phyloP scores from a whole-genome alignment of 2,113 vertebrate species.

The Fukomys damarensis region DNA sequence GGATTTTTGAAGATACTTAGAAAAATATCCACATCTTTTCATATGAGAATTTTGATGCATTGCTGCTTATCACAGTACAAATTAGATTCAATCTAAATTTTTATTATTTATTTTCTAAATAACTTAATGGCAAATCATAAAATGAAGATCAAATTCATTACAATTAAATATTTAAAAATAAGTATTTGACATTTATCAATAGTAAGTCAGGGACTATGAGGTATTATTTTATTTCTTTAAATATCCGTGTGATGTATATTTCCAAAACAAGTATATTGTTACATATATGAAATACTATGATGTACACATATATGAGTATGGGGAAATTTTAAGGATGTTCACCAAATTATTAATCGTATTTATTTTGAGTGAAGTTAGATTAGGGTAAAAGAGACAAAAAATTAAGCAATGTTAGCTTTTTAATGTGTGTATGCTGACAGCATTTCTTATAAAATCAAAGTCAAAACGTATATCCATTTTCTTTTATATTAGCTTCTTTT shows the following conservation, averaged over 20 bases:
- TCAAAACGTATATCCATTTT: background rate
- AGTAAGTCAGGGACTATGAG: background rate
- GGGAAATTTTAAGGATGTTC: background rate
- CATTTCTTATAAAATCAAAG: background rate
- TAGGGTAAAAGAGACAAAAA: background rate
- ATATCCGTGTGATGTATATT: background rate
- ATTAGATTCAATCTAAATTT: background rate
- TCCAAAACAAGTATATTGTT: background rate
- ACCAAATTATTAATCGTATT: background rate
- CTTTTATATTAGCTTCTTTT: too few species aligned
- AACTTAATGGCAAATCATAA: background rate
- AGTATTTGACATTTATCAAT: background rate
- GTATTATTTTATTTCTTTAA: background rate
- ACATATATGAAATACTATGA: background rate
- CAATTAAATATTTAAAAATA: conserved; percentile 4
- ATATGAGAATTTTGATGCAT: background rate
- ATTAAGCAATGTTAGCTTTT: background rate
- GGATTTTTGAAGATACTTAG: background rate
- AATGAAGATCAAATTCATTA: background rate
- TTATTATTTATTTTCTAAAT: conserved; percentile 19
- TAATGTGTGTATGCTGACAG: background rate
- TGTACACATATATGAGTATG: background rate
- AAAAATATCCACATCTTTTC: background rate
- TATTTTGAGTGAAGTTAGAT: background rate
- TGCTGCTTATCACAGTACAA: background rate